Evolutionary conservation across 2,797 vertebrate genomes (phyloP), one percentile per base, ranked within the genome.

Genomic region (Poeciliopsis turneri): DNA sequence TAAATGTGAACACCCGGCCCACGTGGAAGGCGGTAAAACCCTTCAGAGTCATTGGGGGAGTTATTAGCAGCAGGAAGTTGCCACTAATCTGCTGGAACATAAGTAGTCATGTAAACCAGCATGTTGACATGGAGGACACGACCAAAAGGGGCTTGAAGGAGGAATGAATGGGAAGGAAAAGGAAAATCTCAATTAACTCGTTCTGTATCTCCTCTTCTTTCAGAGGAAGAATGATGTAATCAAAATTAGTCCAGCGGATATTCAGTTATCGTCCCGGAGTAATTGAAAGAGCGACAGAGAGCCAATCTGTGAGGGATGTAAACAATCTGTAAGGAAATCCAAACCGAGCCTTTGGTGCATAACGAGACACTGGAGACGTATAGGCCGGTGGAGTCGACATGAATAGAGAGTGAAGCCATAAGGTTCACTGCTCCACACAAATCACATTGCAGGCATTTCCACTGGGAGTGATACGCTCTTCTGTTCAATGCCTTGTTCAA

Each of bases 241-340:
- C 74, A 55, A 78, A 87, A 79, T 78, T 57, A 76, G 78, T 64
- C 59, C 51, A 83, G 55, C 41, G 81, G 81, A 83, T 84, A 69
- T 91, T 90, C 83, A 87, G 79, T 68, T 78, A 69, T 81, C 64
- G 11, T 55, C 78, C 33, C 75, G 55, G 28, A 59, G 82, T 76
- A 57, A 82, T 64, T 36, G 71, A 82, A 66, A 85, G 74, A 77
- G 55, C 77, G 46, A 39, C 55, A 2, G 66, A 79, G 73, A 74
- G 77, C 28, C 6, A 91, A 92, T 83, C 93, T 92, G 90, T 79
- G 87, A 69, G 78, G 73, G 61, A 86, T 92, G 93, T 89, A 94
- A 92, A 92, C 88, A 91, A 76, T 84, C 83, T 84, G 80, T 83
- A 81, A 90, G 78, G 92, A 91, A 94, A 95, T 88, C 85, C 81